A percentile compares a stretch with the other conserved stretches of the same genome.
These are phyloP conservation scores for Anthonomus grandis DNA, from an alignment of 1,140 invertebrate species.

Conservation along the genomic window DNA sequence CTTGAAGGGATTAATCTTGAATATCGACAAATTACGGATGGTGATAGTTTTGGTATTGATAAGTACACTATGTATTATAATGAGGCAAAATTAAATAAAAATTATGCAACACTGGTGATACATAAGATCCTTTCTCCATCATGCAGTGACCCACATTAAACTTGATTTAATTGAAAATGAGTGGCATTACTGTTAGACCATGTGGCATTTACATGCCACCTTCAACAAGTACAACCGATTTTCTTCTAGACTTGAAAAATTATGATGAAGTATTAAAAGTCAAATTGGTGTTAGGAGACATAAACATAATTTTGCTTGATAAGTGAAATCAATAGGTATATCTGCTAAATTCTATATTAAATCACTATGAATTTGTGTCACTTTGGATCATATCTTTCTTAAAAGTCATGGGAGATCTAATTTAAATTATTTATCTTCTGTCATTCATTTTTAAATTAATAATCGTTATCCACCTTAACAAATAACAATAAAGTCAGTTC, in stretches of 20 bases:
- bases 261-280: not conserved
- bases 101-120: not conserved
- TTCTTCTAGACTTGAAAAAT: not conserved
- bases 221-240: not conserved
- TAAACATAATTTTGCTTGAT: not conserved
- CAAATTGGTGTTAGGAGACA: not conserved
- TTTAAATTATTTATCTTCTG: not conserved
- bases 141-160: not conserved
- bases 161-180: not conserved
- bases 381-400: constrained; percentile 1
- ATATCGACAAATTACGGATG: not conserved
- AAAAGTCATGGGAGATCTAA: not conserved
- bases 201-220: not conserved
- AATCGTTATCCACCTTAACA: not conserved
- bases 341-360: not conserved
- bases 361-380: not conserved
- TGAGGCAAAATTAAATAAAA: not conserved
- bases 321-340: not conserved
- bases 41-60: not conserved
- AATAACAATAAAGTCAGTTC: not conserved
- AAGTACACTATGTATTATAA: constrained; percentile 2
- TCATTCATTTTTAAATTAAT: not conserved
- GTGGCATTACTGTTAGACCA: not conserved
- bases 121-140: not conserved
- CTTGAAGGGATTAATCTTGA: not conserved